phyloP scores from a whole-genome alignment of 2,888 invertebrate genomes.

The Lepetodrilus schrolli region DNA sequence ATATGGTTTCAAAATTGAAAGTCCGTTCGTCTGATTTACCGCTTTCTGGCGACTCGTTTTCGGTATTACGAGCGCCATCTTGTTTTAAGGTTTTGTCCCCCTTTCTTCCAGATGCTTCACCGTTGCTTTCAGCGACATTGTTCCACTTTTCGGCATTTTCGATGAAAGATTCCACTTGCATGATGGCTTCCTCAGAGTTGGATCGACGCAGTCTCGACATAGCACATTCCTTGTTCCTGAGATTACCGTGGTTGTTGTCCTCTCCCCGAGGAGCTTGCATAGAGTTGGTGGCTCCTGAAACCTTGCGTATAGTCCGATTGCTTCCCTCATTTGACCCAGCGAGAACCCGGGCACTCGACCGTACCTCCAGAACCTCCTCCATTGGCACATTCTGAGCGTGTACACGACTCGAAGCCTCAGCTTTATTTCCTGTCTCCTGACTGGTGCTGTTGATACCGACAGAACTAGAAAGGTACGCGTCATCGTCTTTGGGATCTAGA shows the following conservation, averaged over 20 bases:
- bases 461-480: too few relatives aligned
- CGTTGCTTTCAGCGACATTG: neutral
- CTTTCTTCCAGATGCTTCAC: neutral
- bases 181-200: conserved; percentile 6
- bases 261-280: neutral
- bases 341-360: too few relatives aligned
- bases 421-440: too few relatives aligned
- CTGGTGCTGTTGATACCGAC: too few relatives aligned
- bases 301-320: too few relatives aligned
- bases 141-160: neutral
- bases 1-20: neutral
- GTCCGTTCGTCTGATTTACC: neutral
- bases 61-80: too few relatives aligned
- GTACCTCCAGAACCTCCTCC: too few relatives aligned
- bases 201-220: neutral
- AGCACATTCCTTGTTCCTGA: neutral
- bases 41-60: neutral
- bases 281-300: too few relatives aligned
- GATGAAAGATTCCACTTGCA: conserved; percentile 16
- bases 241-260: neutral
- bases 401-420: too few relatives aligned
- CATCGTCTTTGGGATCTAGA: too few relatives aligned
- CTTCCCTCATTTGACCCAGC: too few relatives aligned
- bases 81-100: neutral
- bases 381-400: too few relatives aligned